Evolutionary conservation across 2,888 invertebrate genomes (phyloP), one percentile per base, ranked within the genome.

Genomic region (Drymonia ruficornis): DNA sequence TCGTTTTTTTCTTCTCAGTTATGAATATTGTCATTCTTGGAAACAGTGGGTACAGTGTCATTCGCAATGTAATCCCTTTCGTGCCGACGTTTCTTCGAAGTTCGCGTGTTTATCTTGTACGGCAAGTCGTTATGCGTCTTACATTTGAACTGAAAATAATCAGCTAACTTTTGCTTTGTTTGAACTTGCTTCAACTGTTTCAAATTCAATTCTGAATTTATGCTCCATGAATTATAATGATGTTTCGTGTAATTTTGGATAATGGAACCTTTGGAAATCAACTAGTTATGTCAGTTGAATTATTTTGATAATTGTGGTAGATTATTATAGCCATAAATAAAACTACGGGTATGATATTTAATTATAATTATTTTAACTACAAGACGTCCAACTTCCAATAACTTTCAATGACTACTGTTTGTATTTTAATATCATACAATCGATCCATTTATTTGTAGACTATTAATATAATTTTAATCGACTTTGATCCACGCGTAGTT

Each of bases 101-200:
- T 86, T 87, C 57, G 86, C 87, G 81, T 88, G 87, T 85, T 83
- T 83, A 77, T 86, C 81, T 84, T 84, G 83, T 84, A 81, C 67
- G 72, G 80, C 76, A 77, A 84, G 78, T 80, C 75, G 82, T 84
- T 86, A 88, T 71, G 86, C 85, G 81, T 89, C 87, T 81, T 84
- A 72, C 74, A 65, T 76, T 81, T 80, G 76, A 81, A 80, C 78
- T 70, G 76, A 82, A 86, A 85, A 85, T 87, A 88, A 89, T 87
- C 82, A 83, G 77, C 76, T 65, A 82, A 86, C 70, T 84, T 86
- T 67, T 73, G 67, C 78, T 78, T 82, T 81, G 77, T 79, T 78
- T 65, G 62, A 73, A 76, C 73, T 78, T 66, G 72, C 63, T 78
- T 79, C 59, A 60, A 61, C 72, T 67, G 73, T 76, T 80, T 74